phyloP scores from a whole-genome alignment of 2,888 invertebrate species.

The Blera fallax region DNA sequence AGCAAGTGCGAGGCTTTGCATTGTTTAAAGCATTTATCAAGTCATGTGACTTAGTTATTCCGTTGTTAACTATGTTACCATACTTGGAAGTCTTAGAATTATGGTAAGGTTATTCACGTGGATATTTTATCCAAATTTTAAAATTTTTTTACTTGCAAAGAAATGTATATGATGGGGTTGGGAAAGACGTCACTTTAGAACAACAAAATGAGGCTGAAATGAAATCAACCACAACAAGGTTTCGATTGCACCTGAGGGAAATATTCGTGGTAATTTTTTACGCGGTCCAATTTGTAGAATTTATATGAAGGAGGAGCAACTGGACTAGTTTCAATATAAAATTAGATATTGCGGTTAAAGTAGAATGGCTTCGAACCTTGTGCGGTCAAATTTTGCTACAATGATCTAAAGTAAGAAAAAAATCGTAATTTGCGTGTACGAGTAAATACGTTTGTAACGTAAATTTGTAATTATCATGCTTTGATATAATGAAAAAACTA shows the following conservation, averaged over 20 bases:
- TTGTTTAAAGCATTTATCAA: background rate
- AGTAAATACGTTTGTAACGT: no score
- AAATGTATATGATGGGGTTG: background rate
- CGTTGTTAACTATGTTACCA: background rate
- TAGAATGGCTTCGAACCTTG: no score
- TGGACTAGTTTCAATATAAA: background rate
- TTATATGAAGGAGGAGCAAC: background rate
- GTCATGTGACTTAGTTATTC: background rate
- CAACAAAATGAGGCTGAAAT: background rate
- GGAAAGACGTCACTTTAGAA: background rate
- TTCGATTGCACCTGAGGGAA: background rate
- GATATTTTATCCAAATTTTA: background rate
- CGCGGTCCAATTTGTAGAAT: background rate
- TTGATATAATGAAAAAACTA: no score
- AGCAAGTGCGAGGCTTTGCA: background rate
- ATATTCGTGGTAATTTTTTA: background rate
- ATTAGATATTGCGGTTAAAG: background rate
- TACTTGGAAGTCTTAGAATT: background rate
- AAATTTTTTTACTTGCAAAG: background rate
- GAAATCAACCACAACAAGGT: background rate
- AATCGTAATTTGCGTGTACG: no score
- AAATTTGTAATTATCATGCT: no score
- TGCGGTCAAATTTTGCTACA: no score
- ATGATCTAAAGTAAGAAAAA: no score
- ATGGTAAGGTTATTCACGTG: conserved; percentile 3